Conservation (phyloP, 2,797 vertebrate species). For the Pangasius macronema region DNA sequence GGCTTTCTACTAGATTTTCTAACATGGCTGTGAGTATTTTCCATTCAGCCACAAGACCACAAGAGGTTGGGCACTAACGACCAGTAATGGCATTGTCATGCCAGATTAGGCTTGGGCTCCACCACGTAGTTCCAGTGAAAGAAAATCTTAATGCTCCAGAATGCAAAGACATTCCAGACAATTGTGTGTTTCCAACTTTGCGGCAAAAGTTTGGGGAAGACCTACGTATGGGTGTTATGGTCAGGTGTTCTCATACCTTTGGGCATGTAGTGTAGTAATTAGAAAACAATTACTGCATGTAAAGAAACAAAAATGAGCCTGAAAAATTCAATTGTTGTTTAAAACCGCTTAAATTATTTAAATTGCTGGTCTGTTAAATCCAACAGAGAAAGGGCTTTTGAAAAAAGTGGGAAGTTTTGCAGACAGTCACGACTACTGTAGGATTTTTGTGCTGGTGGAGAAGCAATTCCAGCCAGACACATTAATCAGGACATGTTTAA, state of each 20-base stretch:
- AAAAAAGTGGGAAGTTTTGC: background rate
- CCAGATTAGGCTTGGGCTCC: background rate
- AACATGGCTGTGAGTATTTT: no score
- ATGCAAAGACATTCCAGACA: background rate
- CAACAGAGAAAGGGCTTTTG: background rate
- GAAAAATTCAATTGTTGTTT: background rate
- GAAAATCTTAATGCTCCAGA: background rate
- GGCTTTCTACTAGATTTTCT: no score
- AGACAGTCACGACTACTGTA: background rate
- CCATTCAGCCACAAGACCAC: background rate
- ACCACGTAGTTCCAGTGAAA: background rate
- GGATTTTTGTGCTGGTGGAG: background rate
- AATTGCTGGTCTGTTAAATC: background rate
- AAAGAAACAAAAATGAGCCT: background rate
- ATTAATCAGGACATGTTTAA: slow-evolving; percentile 12
- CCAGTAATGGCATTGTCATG: background rate
- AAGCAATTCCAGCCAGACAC: background rate
- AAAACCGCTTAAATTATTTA: background rate
- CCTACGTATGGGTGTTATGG: background rate
- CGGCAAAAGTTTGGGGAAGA: background rate
- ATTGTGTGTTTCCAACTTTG: background rate
- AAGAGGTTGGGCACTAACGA: background rate
- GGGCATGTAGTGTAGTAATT: background rate
- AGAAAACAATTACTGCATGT: background rate
- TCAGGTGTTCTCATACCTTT: background rate